phyloP scores from a whole-genome alignment of 2,797 vertebrate genomes.

The Malurus splendens region DNA sequence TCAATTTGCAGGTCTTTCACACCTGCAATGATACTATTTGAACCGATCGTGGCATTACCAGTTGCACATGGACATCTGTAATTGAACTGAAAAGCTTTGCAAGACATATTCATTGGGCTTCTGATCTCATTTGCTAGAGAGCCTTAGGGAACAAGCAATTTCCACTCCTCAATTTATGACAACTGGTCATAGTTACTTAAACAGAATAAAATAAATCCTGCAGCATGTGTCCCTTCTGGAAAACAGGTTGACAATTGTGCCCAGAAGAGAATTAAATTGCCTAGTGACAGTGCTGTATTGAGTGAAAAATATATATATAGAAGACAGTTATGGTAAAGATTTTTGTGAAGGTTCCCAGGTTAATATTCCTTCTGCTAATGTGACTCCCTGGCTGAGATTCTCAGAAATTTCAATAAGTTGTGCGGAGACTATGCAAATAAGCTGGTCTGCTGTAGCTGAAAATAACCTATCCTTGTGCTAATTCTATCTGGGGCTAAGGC shows the following conservation, averaged over 20 bases:
- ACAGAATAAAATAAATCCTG: constrained; percentile 29
- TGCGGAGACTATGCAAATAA: neutral
- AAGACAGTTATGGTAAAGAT: neutral
- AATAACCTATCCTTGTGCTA: constrained; percentile 14
- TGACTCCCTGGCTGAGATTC: neutral
- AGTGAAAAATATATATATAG: neutral
- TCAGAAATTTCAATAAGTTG: neutral
- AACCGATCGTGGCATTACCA: neutral
- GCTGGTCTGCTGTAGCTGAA: neutral
- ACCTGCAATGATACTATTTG: constrained; percentile 11
- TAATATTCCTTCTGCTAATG: neutral
- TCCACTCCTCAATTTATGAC: constrained; percentile 39
- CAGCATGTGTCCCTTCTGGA: constrained; percentile 7
- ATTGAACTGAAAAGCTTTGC: constrained; percentile 49
- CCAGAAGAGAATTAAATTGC: constrained; percentile 32
- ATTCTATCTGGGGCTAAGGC: neutral
- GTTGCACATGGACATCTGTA: constrained; percentile 5
- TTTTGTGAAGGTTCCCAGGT: neutral
- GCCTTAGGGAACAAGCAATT: constrained; percentile 33
- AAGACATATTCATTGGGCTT: constrained; percentile 8
- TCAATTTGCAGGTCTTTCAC: constrained; percentile 24
- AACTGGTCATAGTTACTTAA: constrained; percentile 46
- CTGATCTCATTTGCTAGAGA: constrained; percentile 51
- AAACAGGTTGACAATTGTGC: constrained; percentile 6
- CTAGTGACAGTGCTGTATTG: neutral